Base-by-base conservation (phyloP, 2,797 vertebrate genomes). In the Percopsis omiscomaycus region DNA sequence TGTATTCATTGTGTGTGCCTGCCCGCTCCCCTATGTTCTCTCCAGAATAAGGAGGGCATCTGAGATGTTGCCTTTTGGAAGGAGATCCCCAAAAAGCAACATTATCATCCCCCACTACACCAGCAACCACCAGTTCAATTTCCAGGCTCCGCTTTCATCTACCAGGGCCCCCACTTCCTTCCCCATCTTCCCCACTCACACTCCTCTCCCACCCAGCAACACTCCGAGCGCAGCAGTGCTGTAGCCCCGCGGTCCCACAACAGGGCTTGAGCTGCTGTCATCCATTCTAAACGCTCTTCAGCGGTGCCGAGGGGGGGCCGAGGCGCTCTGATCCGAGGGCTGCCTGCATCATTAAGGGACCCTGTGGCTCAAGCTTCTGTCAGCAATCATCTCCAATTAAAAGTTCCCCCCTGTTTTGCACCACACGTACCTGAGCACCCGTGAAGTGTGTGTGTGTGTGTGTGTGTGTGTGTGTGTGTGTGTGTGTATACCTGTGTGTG, bases 341-440 rank as follows among this genome's bases (percentile, higher is more conserved):
- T 69, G 73, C 75, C 69, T 73, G 79, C 65, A 83, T 86, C 80
- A 86, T 89, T 87, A 86, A 72, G 77, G 82, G 86, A 84, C 74
- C 83, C 64, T 68, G 73, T 72, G 82, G 78, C 83, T 80, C 68
- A 58, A 66, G 73, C 82, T 75, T 84, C 86, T 89, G 84, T 85
- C 82, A 80, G 75, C 68, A 53, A 90, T 90, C 84, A 86, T 90
- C 85, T 89, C 83, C 84, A 89, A 89, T 89, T 88, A 90, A 74
- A 1, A 42, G 37, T 10, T 2, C 37, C 73, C 68, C 74, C 84
- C 74, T 69, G 74, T 82, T 84, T 84, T 80, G 82, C 78, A 69
- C 59, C 76, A 68, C 71, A 69, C 61, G 46, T 69, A 79, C 74
- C 82, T 75, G 47, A 71, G 66, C 57, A 69, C 75, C 73, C 66